Evolutionary conservation across 2,113 vertebrate genomes (phyloP), one percentile per base, ranked within the genome.

Genomic region (Nestor notabilis): DNA sequence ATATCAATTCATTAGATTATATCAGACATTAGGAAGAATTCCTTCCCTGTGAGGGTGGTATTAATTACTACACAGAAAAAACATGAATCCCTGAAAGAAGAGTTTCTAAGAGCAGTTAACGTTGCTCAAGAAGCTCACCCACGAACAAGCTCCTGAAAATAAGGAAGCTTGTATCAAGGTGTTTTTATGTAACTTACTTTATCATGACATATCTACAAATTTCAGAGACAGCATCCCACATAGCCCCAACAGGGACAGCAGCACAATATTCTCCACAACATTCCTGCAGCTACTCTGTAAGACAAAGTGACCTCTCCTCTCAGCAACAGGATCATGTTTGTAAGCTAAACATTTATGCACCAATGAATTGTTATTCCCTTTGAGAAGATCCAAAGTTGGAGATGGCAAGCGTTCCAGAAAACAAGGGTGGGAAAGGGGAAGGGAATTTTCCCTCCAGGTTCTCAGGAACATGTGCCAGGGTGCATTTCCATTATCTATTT

Each of bases 381-480:
- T 85, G 81, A 89, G 84, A 50, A 76, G 66, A 91, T 89, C 41
- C 87, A 90, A 93, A 82, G 53, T 6, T 23, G 3, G 49, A 90
- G 83, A 85, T 11, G 9, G 68, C 43, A 89, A 91, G 78, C 3
- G 0, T 91, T 94, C 92, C 75, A 86, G 86, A 86, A 93, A 29
- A 66, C 29, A 50, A 70, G 87, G 70, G 78, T 94, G 95, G 95
- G 90, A 95, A 94, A 91, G 11, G 5, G 28, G 49, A 92, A 91
- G 87, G 37, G 79, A 96, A 90, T 83, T 94, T 93, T 93, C 87
- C 82, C 89, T 93, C 70, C 78, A 93, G 87, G 95, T 90, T 96
- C 91, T 91, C 91, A 89, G 0, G 2, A 79, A 80, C 49, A 83
- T 2, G 3, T 85, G 87, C 63, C 84, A 91, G 41, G 64, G 23